Base-by-base conservation (phyloP, 2,797 vertebrate species). In the Macropus fuliginosus region DNA sequence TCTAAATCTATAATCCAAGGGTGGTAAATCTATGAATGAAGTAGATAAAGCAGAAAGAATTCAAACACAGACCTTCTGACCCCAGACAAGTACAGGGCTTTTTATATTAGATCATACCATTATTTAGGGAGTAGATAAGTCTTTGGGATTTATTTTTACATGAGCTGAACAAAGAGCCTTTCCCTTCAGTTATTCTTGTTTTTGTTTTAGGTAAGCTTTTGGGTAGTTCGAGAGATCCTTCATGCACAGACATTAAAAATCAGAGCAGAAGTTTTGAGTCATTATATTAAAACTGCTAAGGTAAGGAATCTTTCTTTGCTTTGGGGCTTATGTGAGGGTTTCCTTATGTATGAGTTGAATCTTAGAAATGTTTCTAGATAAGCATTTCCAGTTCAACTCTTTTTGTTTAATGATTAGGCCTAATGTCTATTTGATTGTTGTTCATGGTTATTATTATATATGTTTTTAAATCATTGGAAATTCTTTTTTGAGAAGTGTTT, bases 241-340 rank as follows among this genome's bases (percentile, higher is more conserved):
- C 99, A 99, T 52, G 99, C 99, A 52, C 99, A 99, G 94, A 99
- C 99, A 4, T 98, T 99, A 98, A 99, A 99, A 99, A 99, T 99
- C 98, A 99, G 99, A 99, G 99, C 99, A 2, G 99, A 99, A 98
- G 99, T 99, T 98, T 98, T 99, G 98, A 99, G 99, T 98, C 99
- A 99, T 98, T 99, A 99, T 98, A 99, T 99, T 98, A 99, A 99
- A 98, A 99, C 99, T 97, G 99, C 99, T 10, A 99, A 99, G 99
- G 99, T 99, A 99, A 98, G 98, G 95, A 93, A 94, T 96, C 87
- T 9, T 57, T 59, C 1, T 0, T 94, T 9, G 1, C 0, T 91
- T 90, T 92, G 92, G 62, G 54, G 56, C 91, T 95, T 92, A 89
- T 92, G 0, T 2, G 28, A 50, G 54, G 62, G 57, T 91, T 97